These are phyloP conservation scores for Acanthosepion lycidas DNA, from an alignment of 2,888 invertebrate genomes.

Conservation along the genomic window DNA sequence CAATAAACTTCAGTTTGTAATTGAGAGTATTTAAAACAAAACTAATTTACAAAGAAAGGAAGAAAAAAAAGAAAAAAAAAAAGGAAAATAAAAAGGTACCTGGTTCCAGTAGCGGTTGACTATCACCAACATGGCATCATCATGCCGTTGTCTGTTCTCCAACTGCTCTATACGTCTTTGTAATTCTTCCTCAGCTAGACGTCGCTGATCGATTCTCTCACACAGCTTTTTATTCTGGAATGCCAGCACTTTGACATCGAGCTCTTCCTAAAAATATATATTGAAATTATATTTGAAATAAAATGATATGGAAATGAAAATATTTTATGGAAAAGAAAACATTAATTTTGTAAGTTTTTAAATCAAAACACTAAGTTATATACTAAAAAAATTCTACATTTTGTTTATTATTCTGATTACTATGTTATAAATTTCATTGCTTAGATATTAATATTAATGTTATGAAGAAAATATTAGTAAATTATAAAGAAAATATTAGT, in stretches of 20 bases:
- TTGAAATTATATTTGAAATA: background rate
- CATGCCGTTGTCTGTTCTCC: slow-evolving; percentile 91
- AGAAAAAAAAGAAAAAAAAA: background rate
- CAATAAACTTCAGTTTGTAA: too few species aligned
- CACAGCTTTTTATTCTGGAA: slow-evolving; percentile 98
- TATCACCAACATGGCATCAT: slow-evolving; percentile 97
- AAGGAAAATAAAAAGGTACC: slow-evolving; percentile 57
- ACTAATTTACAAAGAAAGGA: too few species aligned
- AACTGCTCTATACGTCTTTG: slow-evolving; percentile 79
- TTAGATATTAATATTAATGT: too few species aligned
- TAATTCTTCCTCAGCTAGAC: slow-evolving; percentile 72
- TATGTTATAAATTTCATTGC: too few species aligned
- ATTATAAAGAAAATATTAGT: too few species aligned
- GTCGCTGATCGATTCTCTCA: slow-evolving; percentile 74
- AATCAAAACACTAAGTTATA: too few species aligned
- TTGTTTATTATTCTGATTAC: too few species aligned
- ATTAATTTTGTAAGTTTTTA: too few species aligned
- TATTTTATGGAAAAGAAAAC: too few species aligned
- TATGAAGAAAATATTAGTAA: too few species aligned
- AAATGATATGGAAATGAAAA: background rate
- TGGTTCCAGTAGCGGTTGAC: slow-evolving; percentile 85
- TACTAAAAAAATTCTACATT: too few species aligned
- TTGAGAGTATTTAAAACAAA: too few species aligned
- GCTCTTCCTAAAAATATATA: slow-evolving; percentile 84
- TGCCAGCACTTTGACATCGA: slow-evolving; percentile 96